These are phyloP conservation scores for Dasyurus viverrinus DNA, from an alignment of 2,113 vertebrate genomes.

Conservation along the genomic window DNA sequence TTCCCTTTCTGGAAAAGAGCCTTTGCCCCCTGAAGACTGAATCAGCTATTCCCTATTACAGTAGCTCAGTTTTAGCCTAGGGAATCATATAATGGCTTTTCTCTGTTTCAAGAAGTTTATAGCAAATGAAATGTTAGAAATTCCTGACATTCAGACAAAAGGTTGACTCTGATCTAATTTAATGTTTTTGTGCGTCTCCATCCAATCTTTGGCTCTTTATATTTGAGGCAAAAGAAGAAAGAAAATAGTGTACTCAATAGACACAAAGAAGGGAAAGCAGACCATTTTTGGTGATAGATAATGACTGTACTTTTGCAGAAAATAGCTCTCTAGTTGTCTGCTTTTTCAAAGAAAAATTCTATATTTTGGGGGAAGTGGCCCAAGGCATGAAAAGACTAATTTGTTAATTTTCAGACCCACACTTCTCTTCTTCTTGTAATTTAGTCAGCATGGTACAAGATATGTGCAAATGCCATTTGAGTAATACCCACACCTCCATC, in stretches of 20 bases:
- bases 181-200: neutral
- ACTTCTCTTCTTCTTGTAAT: neutral
- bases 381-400: neutral
- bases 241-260: neutral
- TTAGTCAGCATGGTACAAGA: slow-evolving; percentile 9
- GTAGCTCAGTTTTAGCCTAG: neutral
- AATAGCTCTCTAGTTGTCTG: neutral
- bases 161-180: neutral
- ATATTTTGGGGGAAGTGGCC: neutral
- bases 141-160: neutral
- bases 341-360: slow-evolving; percentile 4
- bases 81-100: neutral
- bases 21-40: neutral
- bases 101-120: neutral
- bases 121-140: neutral
- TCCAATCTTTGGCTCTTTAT: neutral
- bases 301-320: neutral
- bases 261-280: neutral
- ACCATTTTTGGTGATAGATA: neutral
- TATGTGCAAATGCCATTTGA: neutral
- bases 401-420: neutral
- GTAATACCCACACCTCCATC: neutral
- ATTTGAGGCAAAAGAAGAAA: neutral
- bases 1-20: neutral
- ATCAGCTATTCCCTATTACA: neutral